Conservation (phyloP, 2,888 invertebrate species). For the Cosmorhoe ocellata region DNA sequence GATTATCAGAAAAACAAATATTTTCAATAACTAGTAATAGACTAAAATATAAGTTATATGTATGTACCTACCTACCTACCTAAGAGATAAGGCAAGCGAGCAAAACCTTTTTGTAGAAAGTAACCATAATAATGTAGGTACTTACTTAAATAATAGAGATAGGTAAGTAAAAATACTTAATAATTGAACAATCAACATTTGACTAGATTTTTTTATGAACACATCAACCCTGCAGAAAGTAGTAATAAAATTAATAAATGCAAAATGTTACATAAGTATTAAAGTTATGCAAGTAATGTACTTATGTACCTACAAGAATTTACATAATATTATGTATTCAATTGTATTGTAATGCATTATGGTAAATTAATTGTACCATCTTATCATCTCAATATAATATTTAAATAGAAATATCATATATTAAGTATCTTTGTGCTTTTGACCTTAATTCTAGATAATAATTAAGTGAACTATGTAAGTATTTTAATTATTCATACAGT, state of each 20-base stretch:
- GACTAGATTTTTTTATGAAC: constrained; percentile 56
- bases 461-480: constrained; percentile 30
- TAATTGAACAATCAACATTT: constrained; percentile 32
- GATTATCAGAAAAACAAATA: constrained; percentile 24
- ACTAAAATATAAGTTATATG: constrained; percentile 11
- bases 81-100: too few species aligned
- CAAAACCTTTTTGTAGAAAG: background rate
- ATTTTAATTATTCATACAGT: constrained; percentile 31
- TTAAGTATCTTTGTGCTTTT: constrained; percentile 27
- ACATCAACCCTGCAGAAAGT: constrained; percentile 60
- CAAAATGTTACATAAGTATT: constrained; percentile 16
- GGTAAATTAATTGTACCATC: too few species aligned
- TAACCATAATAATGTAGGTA: background rate
- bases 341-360: too few species aligned
- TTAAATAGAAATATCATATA: constrained; percentile 1
- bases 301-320: too few species aligned
- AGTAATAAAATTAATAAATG: constrained; percentile 37
- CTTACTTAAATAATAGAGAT: too few species aligned
- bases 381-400: too few species aligned
- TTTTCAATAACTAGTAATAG: constrained; percentile 22
- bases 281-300: too few species aligned
- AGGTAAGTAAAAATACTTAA: constrained; percentile 16
- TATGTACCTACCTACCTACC: too few species aligned
- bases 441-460: constrained; percentile 36
- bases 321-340: too few species aligned